Conservation (phyloP, 2,797 vertebrate genomes). For the Sebastes iracundus region DNA sequence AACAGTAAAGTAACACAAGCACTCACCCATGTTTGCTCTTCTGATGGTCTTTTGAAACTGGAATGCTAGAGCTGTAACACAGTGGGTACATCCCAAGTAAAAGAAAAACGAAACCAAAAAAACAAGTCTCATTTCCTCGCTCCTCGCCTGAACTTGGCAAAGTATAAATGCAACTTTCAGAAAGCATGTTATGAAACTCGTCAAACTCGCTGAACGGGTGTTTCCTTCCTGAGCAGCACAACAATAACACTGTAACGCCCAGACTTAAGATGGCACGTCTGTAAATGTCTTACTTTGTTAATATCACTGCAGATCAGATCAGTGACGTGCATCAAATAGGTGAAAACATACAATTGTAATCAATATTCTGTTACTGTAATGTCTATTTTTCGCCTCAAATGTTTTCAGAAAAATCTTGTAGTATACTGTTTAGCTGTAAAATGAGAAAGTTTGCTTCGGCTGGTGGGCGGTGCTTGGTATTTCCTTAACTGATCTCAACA, state of each 20-base stretch:
- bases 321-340: neutral
- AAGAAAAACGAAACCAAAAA: too few relatives aligned
- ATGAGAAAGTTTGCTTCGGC: rapidly evolving
- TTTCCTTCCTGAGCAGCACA: neutral
- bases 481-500: too few relatives aligned
- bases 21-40: constrained; percentile 29
- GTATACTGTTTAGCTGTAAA: too few relatives aligned
- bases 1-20: neutral
- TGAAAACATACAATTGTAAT: rapidly evolving
- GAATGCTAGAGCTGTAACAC: neutral
- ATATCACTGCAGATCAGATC: neutral
- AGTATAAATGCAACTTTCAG: neutral
- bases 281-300: too few relatives aligned
- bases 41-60: neutral
- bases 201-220: neutral
- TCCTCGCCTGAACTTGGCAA: neutral
- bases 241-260: neutral
- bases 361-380: too few relatives aligned
- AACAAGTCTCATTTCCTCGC: too few relatives aligned
- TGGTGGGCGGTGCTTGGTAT: too few relatives aligned
- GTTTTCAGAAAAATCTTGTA: too few relatives aligned
- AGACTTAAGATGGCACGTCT: neutral
- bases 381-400: too few relatives aligned
- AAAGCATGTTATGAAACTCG: neutral
- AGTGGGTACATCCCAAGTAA: too few relatives aligned